Base-by-base conservation (phyloP, 2,113 vertebrate species). In the Macaca mulatta region DNA sequence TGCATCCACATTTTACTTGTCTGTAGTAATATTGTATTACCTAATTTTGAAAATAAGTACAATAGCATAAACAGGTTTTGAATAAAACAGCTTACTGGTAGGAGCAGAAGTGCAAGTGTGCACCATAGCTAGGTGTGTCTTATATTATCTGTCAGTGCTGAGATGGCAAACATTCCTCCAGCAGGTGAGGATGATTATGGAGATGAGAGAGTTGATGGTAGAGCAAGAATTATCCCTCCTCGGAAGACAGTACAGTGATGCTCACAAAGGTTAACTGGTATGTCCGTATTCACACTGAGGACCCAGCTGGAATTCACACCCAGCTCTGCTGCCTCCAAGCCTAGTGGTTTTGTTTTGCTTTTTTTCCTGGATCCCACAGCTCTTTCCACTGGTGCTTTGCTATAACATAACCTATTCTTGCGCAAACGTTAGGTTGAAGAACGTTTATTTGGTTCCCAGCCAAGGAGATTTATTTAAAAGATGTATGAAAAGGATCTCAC, bases 401-500 rank as follows among this genome's bases (percentile, higher is more conserved):
- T 40, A 13, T 74, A n/a, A 70, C 11, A 20, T 20, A 17, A 48
- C n/a, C 17, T 30, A 84, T 59, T 78, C 48, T 52, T 35, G 57
- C n/a, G 75, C 23, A 89, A 50, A 81, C 23, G 7, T 20, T 72
- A 43, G 30, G 14, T 55, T 38, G 27, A 87, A 70, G 81, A 90
- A 89, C 22, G 3, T 70, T 75, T 82, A 80, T 74, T 93, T 96
- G 92, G 57, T 83, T 59, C 10, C 75, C 32, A 84, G 11, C 38
- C 86, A 93, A 75, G 30, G 81, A 23, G 7, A 13, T 81, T 96
- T 95, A 85, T 75, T 97, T n/a, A 79, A 81, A 96, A 87, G 61
- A 70, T 52, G 12, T 72, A 12, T 91, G 45, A 78, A 90, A 90
- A 88, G 16, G 38, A 50, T 5, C 59, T 94, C 27, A 89, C 90